phyloP scores from a whole-genome alignment of 1,140 invertebrate species.

The Brachionus rotundiformis region DNA sequence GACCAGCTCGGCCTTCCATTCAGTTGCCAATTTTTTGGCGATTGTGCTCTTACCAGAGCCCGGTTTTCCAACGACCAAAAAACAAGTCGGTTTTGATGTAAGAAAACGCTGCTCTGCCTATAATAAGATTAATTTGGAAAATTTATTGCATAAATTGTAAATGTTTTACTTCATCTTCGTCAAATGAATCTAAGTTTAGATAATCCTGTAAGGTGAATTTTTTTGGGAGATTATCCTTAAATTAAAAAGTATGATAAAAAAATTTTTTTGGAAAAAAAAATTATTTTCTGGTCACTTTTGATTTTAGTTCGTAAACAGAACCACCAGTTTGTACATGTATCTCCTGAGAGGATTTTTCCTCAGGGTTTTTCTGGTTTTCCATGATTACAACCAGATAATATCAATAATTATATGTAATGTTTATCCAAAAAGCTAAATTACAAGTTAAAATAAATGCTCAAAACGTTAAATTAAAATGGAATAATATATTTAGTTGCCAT shows the following conservation, averaged over 20 bases:
- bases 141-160: too few species aligned
- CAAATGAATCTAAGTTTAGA: slow-evolving; percentile 25
- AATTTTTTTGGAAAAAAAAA: background rate
- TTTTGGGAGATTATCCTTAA: background rate
- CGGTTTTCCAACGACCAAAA: slow-evolving; percentile 63
- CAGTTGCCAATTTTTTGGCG: slow-evolving; percentile 59
- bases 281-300: background rate
- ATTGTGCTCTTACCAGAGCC: slow-evolving; percentile 62
- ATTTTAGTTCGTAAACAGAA: background rate
- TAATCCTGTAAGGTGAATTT: background rate
- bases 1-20: slow-evolving; percentile 64
- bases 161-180: slow-evolving; percentile 51
- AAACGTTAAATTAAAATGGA: background rate
- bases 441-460: background rate
- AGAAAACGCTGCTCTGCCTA: slow-evolving; percentile 62
- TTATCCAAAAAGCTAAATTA: background rate
- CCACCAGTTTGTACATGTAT: slow-evolving; percentile 8
- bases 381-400: background rate
- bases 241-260: background rate
- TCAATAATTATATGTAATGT: background rate
- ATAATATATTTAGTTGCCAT: background rate
- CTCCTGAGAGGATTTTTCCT: background rate
- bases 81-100: slow-evolving; percentile 64
- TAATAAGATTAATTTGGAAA: slow-evolving; percentile 22
- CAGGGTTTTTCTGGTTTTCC: background rate